A percentile compares a stretch with the other conserved stretches of the same genome.
These are phyloP conservation scores for Festucalex cinctus DNA, from an alignment of 2,113 vertebrate species.

Conservation along the genomic window DNA sequence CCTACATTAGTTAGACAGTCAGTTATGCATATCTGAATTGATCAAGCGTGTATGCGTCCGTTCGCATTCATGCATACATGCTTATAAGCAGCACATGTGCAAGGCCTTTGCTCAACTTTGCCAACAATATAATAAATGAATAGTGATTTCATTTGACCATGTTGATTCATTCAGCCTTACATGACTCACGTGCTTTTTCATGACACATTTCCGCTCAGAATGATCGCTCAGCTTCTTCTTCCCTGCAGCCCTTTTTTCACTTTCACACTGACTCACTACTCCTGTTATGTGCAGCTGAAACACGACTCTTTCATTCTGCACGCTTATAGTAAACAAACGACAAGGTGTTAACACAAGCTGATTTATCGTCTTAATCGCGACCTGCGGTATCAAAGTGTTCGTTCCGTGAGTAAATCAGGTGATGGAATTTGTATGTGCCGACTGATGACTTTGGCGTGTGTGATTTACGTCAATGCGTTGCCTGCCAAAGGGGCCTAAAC, in stretches of 20 bases:
- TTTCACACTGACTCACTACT: constrained; percentile 27
- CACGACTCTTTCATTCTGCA: constrained; percentile 9
- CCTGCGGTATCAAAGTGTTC: constrained; percentile 28
- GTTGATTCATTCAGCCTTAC: constrained; percentile 47
- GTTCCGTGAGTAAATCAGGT: constrained; percentile 38
- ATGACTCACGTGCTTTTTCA: constrained; percentile 48
- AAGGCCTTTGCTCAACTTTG: constrained; percentile 28
- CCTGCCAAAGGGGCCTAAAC: constrained; percentile 45
- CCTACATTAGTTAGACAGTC: constrained; percentile 16
- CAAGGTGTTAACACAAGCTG: constrained; percentile 35
- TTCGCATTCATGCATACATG: constrained; percentile 35
- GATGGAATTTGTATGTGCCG: constrained; percentile 48
- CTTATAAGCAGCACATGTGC: constrained; percentile 35
- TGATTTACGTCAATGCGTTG: constrained; percentile 49
- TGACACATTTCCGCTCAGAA: constrained; percentile 67
- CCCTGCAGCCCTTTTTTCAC: constrained; percentile 45
- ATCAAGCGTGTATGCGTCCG: constrained; percentile 29
- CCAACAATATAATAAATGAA: constrained; percentile 40
- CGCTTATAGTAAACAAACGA: constrained; percentile 28
- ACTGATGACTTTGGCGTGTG: constrained; percentile 56
- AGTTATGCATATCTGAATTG: constrained; percentile 16
- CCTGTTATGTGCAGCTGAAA: constrained; percentile 48
- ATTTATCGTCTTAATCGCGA: constrained; percentile 35
- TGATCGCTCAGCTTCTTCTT: constrained; percentile 49
- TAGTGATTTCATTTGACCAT: constrained; percentile 14